Conservation (phyloP, 2,888 invertebrate species). For the Drosophila quinaria region DNA sequence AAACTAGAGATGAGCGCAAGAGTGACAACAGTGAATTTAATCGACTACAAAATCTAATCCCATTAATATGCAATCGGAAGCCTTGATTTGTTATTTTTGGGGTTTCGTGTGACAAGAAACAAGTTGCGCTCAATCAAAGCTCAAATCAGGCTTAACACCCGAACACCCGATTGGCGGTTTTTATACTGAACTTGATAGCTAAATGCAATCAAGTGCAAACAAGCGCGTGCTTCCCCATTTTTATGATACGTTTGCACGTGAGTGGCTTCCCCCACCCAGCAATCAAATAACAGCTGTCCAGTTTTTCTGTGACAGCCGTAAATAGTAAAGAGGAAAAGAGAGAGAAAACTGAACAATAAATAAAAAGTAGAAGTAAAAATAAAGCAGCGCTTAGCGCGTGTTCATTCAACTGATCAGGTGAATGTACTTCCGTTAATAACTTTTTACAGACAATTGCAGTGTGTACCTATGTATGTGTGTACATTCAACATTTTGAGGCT, state of each 20-base stretch:
- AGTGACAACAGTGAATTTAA: slow-evolving; percentile 8
- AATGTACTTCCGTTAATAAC: slow-evolving; percentile 79
- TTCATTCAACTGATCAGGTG: slow-evolving; percentile 80
- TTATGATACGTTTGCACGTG: slow-evolving; percentile 67
- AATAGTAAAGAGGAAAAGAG: slow-evolving; percentile 40
- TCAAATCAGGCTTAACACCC: slow-evolving; percentile 27
- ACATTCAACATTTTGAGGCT: slow-evolving; percentile 27
- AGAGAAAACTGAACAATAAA: slow-evolving; percentile 46
- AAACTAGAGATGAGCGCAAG: slow-evolving; percentile 13
- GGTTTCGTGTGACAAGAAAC: slow-evolving; percentile 3
- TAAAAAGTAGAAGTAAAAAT: slow-evolving; percentile 63
- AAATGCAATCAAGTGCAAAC: slow-evolving; percentile 76
- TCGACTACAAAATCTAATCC: neutral
- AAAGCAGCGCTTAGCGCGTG: slow-evolving; percentile 54
- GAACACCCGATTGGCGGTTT: slow-evolving; percentile 24
- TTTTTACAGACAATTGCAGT: slow-evolving; percentile 39
- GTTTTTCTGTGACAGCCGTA: slow-evolving; percentile 42
- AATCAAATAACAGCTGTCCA: slow-evolving; percentile 40
- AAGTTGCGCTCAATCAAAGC: slow-evolving; percentile 5
- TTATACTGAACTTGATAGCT: slow-evolving; percentile 20
- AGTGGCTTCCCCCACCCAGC: slow-evolving; percentile 36
- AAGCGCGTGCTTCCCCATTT: slow-evolving; percentile 69
- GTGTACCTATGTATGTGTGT: slow-evolving; percentile 8
- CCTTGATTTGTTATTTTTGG: slow-evolving; percentile 15
- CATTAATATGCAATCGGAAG: slow-evolving; percentile 11